Percentiles rank a stretch among this genome's conserved stretches.
phyloP scores from a whole-genome alignment of 1,140 invertebrate genomes.

The Penaeus chinensis region DNA sequence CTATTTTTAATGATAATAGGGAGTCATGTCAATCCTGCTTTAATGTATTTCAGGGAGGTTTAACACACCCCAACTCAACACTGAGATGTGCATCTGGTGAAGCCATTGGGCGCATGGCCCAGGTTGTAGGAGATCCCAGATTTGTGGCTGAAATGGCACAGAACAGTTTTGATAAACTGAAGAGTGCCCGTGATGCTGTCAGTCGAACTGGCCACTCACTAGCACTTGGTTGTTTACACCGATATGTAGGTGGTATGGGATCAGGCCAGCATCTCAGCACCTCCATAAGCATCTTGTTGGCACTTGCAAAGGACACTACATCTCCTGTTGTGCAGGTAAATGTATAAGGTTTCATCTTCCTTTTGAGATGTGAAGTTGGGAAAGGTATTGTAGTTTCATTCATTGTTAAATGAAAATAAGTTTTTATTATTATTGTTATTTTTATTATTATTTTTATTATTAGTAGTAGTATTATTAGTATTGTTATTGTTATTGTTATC shows the following conservation, averaged over 20 bases:
- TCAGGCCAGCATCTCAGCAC: slow-evolving; percentile 92
- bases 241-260: slow-evolving; percentile 88
- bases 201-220: slow-evolving; percentile 92
- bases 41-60: slow-evolving; percentile 68
- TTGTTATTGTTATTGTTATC: no score
- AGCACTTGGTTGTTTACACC: slow-evolving; percentile 90
- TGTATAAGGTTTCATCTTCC: not conserved
- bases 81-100: slow-evolving; percentile 89
- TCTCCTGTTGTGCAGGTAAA: slow-evolving; percentile 84
- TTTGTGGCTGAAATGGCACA: slow-evolving; percentile 93
- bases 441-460: no score
- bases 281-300: slow-evolving; percentile 92
- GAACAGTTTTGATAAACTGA: slow-evolving; percentile 89
- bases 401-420: no score
- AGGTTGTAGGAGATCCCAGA: slow-evolving; percentile 84
- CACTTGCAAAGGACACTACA: slow-evolving; percentile 91
- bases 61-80: slow-evolving; percentile 86
- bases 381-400: no score
- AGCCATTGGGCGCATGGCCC: slow-evolving; percentile 88
- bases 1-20: not conserved
- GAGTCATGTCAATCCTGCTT: not conserved
- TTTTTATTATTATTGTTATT: no score
- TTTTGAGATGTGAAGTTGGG: no score
- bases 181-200: slow-evolving; percentile 87
- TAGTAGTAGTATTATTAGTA: no score